Conservation (phyloP, 2,113 vertebrate species). For the Nansenia antarctica region DNA sequence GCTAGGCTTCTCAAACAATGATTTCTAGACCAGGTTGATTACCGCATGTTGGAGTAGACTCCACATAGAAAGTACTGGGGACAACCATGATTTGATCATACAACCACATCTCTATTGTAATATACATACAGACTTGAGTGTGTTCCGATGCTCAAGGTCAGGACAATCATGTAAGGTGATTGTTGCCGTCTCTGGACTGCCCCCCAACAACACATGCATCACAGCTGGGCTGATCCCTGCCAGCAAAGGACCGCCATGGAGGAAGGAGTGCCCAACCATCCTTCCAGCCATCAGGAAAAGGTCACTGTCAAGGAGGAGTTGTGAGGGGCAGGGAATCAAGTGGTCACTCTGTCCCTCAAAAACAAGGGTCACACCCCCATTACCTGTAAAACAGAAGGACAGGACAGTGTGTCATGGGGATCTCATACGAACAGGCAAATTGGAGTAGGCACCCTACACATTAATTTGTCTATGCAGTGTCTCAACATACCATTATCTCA, state of each 20-base stretch:
- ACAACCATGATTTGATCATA: too few relatives aligned
- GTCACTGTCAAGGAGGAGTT: slow-evolving; percentile 34
- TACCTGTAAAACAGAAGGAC: slow-evolving; percentile 24
- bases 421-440: too few relatives aligned
- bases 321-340: slow-evolving; percentile 35
- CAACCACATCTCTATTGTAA: too few relatives aligned
- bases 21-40: too few relatives aligned
- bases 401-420: too few relatives aligned
- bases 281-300: slow-evolving; percentile 32
- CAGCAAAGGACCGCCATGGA: slow-evolving; percentile 33
- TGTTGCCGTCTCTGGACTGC: slow-evolving; percentile 21
- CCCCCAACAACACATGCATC: slow-evolving; percentile 24
- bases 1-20: too few relatives aligned
- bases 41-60: too few relatives aligned
- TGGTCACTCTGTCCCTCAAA: slow-evolving; percentile 32
- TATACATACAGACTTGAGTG: slow-evolving; percentile 20
- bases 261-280: slow-evolving; percentile 29
- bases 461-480: too few relatives aligned
- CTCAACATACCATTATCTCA: too few relatives aligned
- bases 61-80: too few relatives aligned
- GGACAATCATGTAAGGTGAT: slow-evolving; percentile 23
- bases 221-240: slow-evolving; percentile 24
- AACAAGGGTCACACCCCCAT: slow-evolving; percentile 13
- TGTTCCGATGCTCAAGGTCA: slow-evolving; percentile 28
- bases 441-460: too few relatives aligned